Evolutionary conservation across 2,888 invertebrate species (phyloP).

Genomic region (Caenorhabditis japonica): DNA sequence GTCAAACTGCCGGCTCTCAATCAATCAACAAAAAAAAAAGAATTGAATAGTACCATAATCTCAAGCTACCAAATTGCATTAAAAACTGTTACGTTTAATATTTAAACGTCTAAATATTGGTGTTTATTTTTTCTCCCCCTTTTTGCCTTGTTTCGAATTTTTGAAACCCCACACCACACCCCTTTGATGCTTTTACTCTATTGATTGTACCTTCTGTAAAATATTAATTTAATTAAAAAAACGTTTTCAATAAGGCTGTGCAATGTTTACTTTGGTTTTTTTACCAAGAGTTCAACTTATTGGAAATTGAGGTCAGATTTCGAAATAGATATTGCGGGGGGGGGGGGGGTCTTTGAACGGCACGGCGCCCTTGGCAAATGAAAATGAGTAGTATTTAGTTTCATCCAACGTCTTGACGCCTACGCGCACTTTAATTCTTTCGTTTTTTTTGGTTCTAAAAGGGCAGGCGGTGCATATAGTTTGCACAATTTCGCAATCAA

Average conservation of each 20-base stretch:
- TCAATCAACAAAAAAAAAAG: slow-evolving; percentile 14
- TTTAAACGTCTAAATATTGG: too few species aligned
- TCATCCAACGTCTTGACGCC: slow-evolving; percentile 32
- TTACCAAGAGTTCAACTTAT: slow-evolving; percentile 14
- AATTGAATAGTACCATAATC: neutral
- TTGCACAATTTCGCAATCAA: too few species aligned
- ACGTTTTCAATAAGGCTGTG: slow-evolving; percentile 27
- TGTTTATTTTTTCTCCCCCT: too few species aligned
- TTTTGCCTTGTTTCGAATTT: too few species aligned
- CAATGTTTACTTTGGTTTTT: slow-evolving; percentile 27
- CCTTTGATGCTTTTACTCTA: too few species aligned
- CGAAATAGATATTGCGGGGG: slow-evolving; percentile 20
- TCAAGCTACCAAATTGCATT: too few species aligned
- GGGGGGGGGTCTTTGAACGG: slow-evolving; percentile 14
- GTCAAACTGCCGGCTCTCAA: slow-evolving; percentile 12
- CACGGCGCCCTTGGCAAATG: slow-evolving; percentile 1
- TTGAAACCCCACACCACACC: too few species aligned
- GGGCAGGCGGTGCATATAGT: too few species aligned
- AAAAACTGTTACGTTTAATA: too few species aligned
- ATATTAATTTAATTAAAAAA: too few species aligned
- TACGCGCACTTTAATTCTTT: too few species aligned
- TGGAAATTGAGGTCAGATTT: slow-evolving; percentile 39
- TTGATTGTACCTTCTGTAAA: too few species aligned
- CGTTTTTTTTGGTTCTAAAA: slow-evolving; percentile 9
- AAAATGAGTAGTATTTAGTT: slow-evolving; percentile 25